Conservation (phyloP, 1,140 invertebrate species). For the Patella vulgata region DNA sequence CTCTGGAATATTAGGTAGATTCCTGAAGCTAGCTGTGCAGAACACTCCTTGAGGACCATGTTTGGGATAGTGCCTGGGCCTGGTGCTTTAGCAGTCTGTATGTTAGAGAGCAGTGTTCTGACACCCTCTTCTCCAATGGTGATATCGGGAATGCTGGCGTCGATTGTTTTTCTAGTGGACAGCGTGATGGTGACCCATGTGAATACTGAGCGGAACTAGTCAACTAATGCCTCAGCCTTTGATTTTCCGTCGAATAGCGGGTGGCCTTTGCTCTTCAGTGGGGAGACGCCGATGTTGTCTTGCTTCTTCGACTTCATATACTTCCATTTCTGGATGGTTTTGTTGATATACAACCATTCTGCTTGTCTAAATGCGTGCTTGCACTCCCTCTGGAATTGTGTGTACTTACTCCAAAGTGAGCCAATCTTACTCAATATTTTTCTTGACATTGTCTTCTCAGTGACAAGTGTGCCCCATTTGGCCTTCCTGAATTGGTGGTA, state of each 20-base stretch:
- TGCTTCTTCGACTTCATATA: too few relatives aligned
- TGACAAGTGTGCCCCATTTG: too few relatives aligned
- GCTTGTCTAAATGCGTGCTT: constrained; percentile 20
- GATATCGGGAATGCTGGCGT: neutral
- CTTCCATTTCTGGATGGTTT: constrained; percentile 28
- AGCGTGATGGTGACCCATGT: constrained; percentile 6
- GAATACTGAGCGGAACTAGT: constrained; percentile 32
- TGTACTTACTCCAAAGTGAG: too few relatives aligned
- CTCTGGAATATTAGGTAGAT: constrained; percentile 3
- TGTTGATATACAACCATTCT: constrained; percentile 34
- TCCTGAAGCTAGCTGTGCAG: neutral
- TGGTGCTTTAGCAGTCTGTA: too few relatives aligned
- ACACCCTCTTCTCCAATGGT: neutral
- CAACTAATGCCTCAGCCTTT: constrained; percentile 26
- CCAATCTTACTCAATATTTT: too few relatives aligned
- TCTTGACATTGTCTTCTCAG: too few relatives aligned
- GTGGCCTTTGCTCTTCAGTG: constrained; percentile 21
- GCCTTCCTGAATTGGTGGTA: too few relatives aligned
- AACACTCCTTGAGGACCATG: neutral
- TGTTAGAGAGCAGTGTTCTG: too few relatives aligned
- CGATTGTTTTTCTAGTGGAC: neutral
- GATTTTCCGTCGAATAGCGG: constrained; percentile 20
- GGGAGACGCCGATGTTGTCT: constrained; percentile 27
- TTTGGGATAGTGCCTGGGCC: neutral
- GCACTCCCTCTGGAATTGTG: constrained; percentile 27